Conservation (phyloP, 2,797 vertebrate species). For the Rhabdophis nuchalis region DNA sequence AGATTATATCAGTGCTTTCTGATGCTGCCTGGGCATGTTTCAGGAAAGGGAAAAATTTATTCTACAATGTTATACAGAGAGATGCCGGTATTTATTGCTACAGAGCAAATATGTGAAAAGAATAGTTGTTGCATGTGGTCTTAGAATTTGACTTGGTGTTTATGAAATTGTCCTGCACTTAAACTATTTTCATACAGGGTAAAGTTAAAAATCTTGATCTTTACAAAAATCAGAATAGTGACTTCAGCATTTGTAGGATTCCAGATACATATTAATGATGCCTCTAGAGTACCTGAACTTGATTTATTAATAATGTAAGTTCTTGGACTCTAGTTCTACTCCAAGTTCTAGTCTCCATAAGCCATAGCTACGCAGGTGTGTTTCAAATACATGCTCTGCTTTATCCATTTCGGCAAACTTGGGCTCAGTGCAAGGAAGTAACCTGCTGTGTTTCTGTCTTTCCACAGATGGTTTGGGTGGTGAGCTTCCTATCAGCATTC, state of each 20-base stretch:
- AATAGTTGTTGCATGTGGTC: background rate
- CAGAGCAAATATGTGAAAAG: background rate
- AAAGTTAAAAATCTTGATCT: background rate
- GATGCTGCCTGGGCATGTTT: background rate
- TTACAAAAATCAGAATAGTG: background rate
- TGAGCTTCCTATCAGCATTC: conserved; percentile 89
- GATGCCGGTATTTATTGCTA: background rate
- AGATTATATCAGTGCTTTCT: background rate
- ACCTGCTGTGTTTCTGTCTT: conserved; percentile 11
- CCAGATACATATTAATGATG: background rate
- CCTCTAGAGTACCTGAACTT: background rate
- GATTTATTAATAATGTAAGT: background rate
- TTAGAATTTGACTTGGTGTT: background rate
- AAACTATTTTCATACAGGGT: background rate
- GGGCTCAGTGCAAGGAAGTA: background rate
- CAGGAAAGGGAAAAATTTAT: background rate
- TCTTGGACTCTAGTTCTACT: too few species aligned
- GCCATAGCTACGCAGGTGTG: background rate
- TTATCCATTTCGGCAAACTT: rapidly evolving
- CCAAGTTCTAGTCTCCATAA: background rate
- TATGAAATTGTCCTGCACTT: background rate
- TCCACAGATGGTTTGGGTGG: conserved; percentile 85
- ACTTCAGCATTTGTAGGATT: background rate
- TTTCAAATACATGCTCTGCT: background rate
- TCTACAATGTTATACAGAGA: background rate